Percentiles rank a stretch among this genome's conserved stretches.
Evolutionary conservation across 2,113 vertebrate genomes (phyloP).

Genomic region (Rhombomys opimus): DNA sequence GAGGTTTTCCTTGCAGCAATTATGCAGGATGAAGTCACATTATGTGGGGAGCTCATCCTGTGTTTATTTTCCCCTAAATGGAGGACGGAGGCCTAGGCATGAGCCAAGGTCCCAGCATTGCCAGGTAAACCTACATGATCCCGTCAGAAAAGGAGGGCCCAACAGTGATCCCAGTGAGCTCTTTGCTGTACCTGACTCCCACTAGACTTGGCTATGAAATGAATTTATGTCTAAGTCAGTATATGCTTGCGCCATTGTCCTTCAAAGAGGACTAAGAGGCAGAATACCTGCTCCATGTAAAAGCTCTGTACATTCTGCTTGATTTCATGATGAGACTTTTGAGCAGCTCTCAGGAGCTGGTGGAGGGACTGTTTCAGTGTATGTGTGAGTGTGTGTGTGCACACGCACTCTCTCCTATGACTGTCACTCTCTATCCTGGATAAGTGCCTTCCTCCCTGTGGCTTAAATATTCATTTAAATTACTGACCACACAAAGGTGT

Average conservation of each 20-base stretch:
- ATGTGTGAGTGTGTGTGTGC: no score
- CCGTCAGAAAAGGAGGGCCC: neutral
- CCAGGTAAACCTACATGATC: neutral
- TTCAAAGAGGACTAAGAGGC: neutral
- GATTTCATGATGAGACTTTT: neutral
- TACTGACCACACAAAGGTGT: neutral
- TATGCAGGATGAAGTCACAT: conserved; percentile 50
- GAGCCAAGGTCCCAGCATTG: neutral
- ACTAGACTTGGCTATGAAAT: neutral
- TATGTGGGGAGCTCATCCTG: neutral
- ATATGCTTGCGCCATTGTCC: neutral
- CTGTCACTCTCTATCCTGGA: neutral
- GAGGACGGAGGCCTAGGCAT: neutral
- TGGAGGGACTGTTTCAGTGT: neutral
- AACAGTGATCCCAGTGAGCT: neutral
- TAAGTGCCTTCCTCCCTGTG: neutral
- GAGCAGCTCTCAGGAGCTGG: no score
- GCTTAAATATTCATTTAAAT: neutral
- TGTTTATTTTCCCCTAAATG: conserved; percentile 45
- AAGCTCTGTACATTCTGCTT: neutral
- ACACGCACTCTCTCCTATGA: neutral
- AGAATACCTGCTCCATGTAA: neutral
- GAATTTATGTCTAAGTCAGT: neutral
- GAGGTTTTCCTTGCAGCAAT: conserved; percentile 64
- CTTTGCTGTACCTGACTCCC: neutral